Evolutionary conservation across 2,888 invertebrate genomes (phyloP), one percentile per base, ranked within the genome.

Genomic region (Aethes cnicana): DNA sequence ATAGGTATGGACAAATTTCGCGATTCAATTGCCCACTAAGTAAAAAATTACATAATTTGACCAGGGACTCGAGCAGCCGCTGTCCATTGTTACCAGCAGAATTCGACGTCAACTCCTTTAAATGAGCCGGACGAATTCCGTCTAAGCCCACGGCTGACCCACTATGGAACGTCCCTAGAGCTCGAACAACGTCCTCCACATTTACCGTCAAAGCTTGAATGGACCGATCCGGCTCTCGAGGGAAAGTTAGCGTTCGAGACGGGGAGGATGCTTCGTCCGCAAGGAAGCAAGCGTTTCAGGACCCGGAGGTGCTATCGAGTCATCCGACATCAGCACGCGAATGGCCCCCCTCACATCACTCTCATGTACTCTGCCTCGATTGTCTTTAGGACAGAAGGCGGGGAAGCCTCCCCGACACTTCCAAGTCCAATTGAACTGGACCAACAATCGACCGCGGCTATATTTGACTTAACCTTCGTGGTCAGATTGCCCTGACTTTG

Each of bases 341-440:
- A 44, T 46, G 5, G 56, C 56, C 2, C 56, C 56, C 8, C 53
- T 53, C 8, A 50, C 16, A 21, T 50, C 55, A 1, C 55, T 52
- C 16, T 56, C 53, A 12, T 47, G 18, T 1, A 56, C 56, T 12
- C 53, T 56, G 5, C 20, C 42, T 56, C 53, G 3, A 52, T 36
- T 3, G 23, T 17, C 6, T 23, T 43, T 1, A 18, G 14, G 1
- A 55, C 3, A 2, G 47, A 44, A 9, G 16, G 17, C n/a, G 17
- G n/a, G n/a, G n/a, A 20, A 20, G 9, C 11, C 35, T 20, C 20
- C 9, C 5, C 35, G 20, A 11, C 11, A 36, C 11, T 20, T 6
- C 2, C 35, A 20, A 3, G 11, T 36, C 20, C 35, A 18, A 11
- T 20, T 5, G 7, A 36, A 36, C 20, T 11, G 11, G 20, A 20